These are phyloP conservation scores for Torymus texanus DNA, from an alignment of 2,888 invertebrate genomes.

Conservation along the genomic window DNA sequence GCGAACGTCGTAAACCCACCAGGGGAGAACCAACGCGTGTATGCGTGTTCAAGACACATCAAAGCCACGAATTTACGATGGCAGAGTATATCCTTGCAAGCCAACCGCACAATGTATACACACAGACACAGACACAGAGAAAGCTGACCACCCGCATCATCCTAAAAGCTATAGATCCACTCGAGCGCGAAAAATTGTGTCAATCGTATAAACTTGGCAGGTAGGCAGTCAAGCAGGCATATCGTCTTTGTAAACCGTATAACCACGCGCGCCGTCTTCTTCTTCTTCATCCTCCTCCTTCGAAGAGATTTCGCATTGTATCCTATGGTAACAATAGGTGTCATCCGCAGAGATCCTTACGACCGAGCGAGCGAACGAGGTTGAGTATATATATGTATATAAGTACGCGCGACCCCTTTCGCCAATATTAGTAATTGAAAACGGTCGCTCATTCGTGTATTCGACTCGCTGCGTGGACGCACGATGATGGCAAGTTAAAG, in stretches of 20 bases:
- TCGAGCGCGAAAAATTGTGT: conserved; percentile 32
- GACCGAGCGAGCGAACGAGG: not conserved
- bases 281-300: too few species aligned
- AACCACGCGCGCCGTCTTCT: too few species aligned
- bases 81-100: too few species aligned
- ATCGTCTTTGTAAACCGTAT: too few species aligned
- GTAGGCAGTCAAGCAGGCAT: too few species aligned
- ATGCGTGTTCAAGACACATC: too few species aligned
- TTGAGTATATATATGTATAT: not conserved
- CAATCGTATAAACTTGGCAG: not conserved
- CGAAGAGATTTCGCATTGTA: not conserved
- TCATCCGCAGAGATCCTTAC: conserved; percentile 9
- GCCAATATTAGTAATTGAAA: conserved; percentile 41
- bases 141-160: not conserved
- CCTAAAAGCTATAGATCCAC: not conserved
- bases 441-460: conserved; percentile 13
- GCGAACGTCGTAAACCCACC: too few species aligned
- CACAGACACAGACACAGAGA: not conserved
- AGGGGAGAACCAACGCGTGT: too few species aligned
- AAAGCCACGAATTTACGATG: too few species aligned
- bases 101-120: too few species aligned
- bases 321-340: conserved; percentile 18
- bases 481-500: too few species aligned
- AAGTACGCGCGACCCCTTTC: conserved; percentile 20
- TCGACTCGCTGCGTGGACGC: too few species aligned